A percentile compares a stretch with the other conserved stretches of the same genome.
phyloP scores from a whole-genome alignment of 2,113 vertebrate species.

The Lonchura striata region DNA sequence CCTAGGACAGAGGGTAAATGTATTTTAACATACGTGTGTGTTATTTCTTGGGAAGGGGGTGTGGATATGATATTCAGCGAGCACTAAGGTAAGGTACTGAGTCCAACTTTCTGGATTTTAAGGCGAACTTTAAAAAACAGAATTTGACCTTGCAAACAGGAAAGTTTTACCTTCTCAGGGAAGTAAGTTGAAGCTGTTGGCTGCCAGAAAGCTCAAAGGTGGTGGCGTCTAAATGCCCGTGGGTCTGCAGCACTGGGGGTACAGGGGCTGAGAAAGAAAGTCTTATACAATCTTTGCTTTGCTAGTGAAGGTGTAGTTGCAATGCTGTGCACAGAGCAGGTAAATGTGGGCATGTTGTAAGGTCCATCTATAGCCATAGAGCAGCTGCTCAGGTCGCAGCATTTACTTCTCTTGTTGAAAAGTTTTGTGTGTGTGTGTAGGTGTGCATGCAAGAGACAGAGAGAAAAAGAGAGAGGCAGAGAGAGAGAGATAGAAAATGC shows the following conservation, averaged over 20 bases:
- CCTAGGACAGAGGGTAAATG: constrained; percentile 35
- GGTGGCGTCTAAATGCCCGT: not conserved
- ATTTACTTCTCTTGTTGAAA: not conserved
- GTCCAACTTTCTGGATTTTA: constrained; percentile 45
- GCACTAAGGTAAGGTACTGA: constrained; percentile 25
- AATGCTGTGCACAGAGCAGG: not conserved
- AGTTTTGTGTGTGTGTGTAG: not conserved
- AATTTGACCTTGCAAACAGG: not conserved
- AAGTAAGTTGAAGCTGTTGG: not conserved
- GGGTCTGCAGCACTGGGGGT: not conserved
- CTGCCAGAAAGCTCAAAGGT: not conserved
- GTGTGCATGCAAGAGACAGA: not conserved
- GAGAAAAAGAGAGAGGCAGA: not conserved
- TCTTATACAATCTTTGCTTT: not conserved
- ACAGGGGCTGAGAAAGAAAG: not conserved
- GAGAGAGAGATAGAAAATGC: not conserved
- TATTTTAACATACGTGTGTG: not conserved
- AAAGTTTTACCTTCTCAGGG: constrained; percentile 18
- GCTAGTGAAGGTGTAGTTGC: not conserved
- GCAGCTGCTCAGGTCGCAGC: not conserved
- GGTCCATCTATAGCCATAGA: not conserved
- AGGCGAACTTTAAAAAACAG: constrained; percentile 8
- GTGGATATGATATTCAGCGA: constrained; percentile 27
- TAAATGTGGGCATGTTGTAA: not conserved
- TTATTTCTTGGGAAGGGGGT: constrained; percentile 44